Percentiles rank a stretch among this genome's conserved stretches.
Evolutionary conservation across 2,797 vertebrate genomes (phyloP).

Genomic region (Peromyscus aztecus): DNA sequence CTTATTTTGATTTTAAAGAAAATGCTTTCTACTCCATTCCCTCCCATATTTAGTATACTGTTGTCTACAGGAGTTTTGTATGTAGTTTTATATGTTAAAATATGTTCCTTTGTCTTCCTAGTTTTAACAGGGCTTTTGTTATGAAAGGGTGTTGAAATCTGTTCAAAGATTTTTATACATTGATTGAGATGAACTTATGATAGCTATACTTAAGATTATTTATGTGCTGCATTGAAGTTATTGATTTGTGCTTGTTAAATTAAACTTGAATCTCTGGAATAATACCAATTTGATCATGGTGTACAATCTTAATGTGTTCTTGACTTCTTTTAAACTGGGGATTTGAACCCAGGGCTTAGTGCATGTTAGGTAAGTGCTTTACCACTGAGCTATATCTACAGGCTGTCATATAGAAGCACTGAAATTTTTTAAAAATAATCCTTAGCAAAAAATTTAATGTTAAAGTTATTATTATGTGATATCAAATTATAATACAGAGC

Average conservation of each 20-base stretch:
- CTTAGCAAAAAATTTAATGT: neutral
- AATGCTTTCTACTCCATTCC: neutral
- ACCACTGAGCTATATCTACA: neutral
- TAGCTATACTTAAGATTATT: neutral
- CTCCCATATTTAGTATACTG: neutral
- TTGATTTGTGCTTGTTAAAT: neutral
- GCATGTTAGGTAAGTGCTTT: neutral
- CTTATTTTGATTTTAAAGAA: neutral
- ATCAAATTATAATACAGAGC: neutral
- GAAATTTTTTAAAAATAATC: neutral
- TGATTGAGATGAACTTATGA: neutral
- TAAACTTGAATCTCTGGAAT: neutral
- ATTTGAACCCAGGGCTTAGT: neutral
- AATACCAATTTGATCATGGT: neutral
- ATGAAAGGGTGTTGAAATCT: neutral
- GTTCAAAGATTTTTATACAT: neutral
- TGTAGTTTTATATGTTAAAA: neutral
- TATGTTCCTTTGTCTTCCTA: neutral
- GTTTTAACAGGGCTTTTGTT: neutral
- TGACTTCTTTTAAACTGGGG: neutral
- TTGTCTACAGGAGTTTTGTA: neutral
- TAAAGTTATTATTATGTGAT: neutral
- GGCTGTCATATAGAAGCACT: neutral
- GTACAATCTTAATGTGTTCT: neutral
- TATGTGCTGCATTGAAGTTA: neutral